Conservation (phyloP, 2,797 vertebrate genomes). For the Ptychobarbus kaznakovi region DNA sequence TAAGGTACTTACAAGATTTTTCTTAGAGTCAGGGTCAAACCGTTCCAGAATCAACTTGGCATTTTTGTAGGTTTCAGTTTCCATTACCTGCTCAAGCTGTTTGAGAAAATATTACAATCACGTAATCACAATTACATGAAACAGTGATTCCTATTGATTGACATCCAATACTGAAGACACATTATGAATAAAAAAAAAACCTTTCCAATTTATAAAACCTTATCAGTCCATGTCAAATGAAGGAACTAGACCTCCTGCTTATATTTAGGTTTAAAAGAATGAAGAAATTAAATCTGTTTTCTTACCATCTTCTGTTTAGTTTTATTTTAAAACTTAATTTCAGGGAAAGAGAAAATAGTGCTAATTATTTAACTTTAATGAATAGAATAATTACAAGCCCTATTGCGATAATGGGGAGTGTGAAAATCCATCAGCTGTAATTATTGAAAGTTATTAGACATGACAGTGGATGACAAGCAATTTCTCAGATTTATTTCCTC, state of each 20-base stretch:
- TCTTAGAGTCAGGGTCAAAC: slow-evolving; percentile 95
- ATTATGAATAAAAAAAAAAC: not conserved
- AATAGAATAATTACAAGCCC: slow-evolving; percentile 99
- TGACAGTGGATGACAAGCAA: slow-evolving; percentile 99
- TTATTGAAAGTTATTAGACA: slow-evolving; percentile 99
- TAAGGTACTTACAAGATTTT: slow-evolving; percentile 82
- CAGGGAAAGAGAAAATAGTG: slow-evolving; percentile 88
- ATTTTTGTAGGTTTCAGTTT: slow-evolving; percentile 98
- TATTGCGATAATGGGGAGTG: slow-evolving; percentile 99
- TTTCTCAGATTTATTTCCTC: slow-evolving; percentile 99
- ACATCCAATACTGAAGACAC: not conserved
- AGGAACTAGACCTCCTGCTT: not conserved
- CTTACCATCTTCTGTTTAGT: slow-evolving; percentile 21
- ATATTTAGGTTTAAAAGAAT: not conserved
- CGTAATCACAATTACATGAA: not conserved
- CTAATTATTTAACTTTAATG: slow-evolving; percentile 98
- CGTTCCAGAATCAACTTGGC: slow-evolving; percentile 98
- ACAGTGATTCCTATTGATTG: not conserved
- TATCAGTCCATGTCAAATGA: not conserved
- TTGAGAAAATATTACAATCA: slow-evolving; percentile 46
- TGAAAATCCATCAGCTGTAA: slow-evolving; percentile 99
- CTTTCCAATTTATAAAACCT: not conserved
- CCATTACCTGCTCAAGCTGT: slow-evolving; percentile 99
- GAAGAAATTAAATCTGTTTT: slow-evolving; percentile 24
- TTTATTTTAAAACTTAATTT: slow-evolving; percentile 71